Evolutionary conservation across 2,888 invertebrate species (phyloP).

Genomic region (Drosophila demipolita): DNA sequence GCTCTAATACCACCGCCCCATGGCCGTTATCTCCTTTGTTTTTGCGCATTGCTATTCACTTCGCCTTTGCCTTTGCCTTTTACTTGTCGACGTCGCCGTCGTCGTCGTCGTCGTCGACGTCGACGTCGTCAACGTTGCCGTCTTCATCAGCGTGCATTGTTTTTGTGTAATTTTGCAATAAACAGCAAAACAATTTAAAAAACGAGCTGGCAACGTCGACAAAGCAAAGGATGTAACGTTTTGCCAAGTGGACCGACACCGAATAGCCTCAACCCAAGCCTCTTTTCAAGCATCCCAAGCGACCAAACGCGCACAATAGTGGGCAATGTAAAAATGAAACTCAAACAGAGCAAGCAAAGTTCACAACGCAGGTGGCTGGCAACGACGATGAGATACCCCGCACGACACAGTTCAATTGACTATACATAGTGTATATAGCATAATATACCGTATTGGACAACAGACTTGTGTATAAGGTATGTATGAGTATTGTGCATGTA

Average conservation of each 20-base stretch:
- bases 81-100: slow-evolving; percentile 29
- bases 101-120: slow-evolving; percentile 20
- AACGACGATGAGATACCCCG: slow-evolving; percentile 15
- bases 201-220: slow-evolving; percentile 58
- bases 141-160: slow-evolving; percentile 79
- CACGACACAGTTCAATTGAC: not conserved
- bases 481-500: not conserved
- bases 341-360: slow-evolving; percentile 30
- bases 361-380: not conserved
- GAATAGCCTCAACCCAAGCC: slow-evolving; percentile 28
- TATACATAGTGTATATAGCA: not conserved
- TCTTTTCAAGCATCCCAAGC: slow-evolving; percentile 5
- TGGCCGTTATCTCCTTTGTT: slow-evolving; percentile 68
- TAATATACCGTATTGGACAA: not conserved
- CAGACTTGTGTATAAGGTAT: slow-evolving; percentile 27
- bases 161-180: slow-evolving; percentile 82
- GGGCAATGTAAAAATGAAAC: slow-evolving; percentile 63
- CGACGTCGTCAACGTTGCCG: slow-evolving; percentile 66
- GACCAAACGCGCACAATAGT: slow-evolving; percentile 34
- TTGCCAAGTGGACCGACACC: slow-evolving; percentile 75
- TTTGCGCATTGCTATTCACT: slow-evolving; percentile 50
- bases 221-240: slow-evolving; percentile 79
- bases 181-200: slow-evolving; percentile 81
- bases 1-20: slow-evolving; percentile 23
- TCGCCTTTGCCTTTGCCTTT: slow-evolving; percentile 35